Evolutionary conservation across 2,888 invertebrate genomes (phyloP), one percentile per base, ranked within the genome.

Genomic region (Drosophila atripex): DNA sequence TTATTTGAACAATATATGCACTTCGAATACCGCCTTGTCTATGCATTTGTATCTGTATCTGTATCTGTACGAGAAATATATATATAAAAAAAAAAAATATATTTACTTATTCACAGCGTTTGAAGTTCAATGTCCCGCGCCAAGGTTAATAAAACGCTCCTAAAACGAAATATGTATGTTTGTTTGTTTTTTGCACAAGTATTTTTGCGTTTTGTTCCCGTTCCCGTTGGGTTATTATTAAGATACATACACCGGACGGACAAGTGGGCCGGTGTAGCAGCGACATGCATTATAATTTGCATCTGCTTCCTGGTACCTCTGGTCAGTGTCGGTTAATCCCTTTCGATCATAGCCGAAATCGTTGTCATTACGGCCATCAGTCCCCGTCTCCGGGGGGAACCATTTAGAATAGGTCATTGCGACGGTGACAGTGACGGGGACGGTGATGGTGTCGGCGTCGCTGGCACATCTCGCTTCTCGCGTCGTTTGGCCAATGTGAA

Each of bases 401-500:
- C 46, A 28, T 38, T 65, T 46, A 52, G 64, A 47, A 59, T 59
- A 70, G 71, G 71, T 59, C 51, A 65, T 58, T 47, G 57, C 60
- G 28, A 28, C 28, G 18, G 18, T 18, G 18, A n/a, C n/a, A n/a
- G n/a, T n/a, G n/a, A n/a, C 6, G 23, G 23, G 1, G 23, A 23
- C 4, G 73, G 60, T 46, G 68, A 55, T 35, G 68, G 9, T 9
- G 21, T 1, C 21, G 43, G 43, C 21, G 21, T 23, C 21, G 21
- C 4, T 4, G 21, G 21, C 21, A 23, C 4, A 23, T 23, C 21
- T 23, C 21, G 21, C 53, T 47, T 18, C 52, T 49, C 46, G 66
- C 50, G 47, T 51, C 54, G 63, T 50, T 46, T 73, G 71, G 78
- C 71, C 69, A 69, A 76, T 75, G 83, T 83, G 87, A 86, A 83